Base-by-base conservation (phyloP, 2,797 vertebrate species). In the Cuniculus paca region DNA sequence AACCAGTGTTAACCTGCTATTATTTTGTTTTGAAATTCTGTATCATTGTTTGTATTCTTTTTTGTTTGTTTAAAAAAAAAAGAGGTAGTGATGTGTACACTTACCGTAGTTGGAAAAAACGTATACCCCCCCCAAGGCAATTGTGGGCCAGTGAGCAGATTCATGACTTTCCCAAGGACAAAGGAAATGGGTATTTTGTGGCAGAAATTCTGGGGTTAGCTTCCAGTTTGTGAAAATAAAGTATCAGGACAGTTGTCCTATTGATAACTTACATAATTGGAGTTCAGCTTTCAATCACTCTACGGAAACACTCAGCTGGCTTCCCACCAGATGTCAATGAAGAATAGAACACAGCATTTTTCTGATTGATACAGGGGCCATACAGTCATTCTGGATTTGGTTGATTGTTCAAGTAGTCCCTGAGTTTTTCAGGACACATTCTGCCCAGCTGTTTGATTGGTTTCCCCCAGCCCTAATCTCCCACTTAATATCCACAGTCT, bases 91-190 rank as follows among this genome's bases (percentile, higher is more conserved):
- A 16, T 16, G 2, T 68, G 63, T 17, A n/a, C 34, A 65, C 5
- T 65, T n/a, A n/a, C 1, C 17, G 63, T n/a, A 19, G 5, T 6
- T 19, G 14, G 1, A 65, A 65, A 65, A 65, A 34, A n/a, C 56
- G 1, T 6, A 9, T 1, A 9, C 65, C 1, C 12, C 16, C 52
- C 14, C 31, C 4, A 68, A 17, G n/a, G n/a, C n/a, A 9, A 36
- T 17, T 36, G 17, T 2, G 8, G n/a, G 20, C 7, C 16, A 36
- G 65, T 36, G 6, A 68, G 9, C 65, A 10, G n/a, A 36, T 6
- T 20, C 65, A 36, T 4, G 6, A n/a, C n/a, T 9, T 8, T 36
- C 17, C 13, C 17, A 19, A 68, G 65, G n/a, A 36, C 16, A 36
- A 68, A 68, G 65, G 31, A 20, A 36, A 36, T 3, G 17, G 14